A percentile compares a stretch with the other conserved stretches of the same genome.
Conservation (phyloP, 2,797 vertebrate genomes). For the Cuniculus paca region DNA sequence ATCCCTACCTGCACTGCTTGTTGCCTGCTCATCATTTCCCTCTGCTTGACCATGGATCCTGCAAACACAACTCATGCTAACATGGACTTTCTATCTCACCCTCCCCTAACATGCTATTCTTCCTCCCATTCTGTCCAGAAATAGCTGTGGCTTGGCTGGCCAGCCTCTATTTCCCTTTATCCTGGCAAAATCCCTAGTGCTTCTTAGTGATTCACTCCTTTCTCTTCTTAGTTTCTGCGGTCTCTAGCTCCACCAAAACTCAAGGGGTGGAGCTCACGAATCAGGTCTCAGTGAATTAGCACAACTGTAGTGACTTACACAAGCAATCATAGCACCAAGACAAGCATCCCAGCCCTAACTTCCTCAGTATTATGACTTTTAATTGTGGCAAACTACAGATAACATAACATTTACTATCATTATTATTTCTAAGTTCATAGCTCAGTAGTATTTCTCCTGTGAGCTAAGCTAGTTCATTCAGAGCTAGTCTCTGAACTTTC, state of each 20-base stretch:
- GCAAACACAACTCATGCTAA: background rate
- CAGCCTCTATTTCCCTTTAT: background rate
- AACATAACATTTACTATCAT: background rate
- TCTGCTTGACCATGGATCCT: background rate
- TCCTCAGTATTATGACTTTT: background rate
- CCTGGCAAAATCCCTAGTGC: background rate
- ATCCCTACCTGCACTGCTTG: background rate
- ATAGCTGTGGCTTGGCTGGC: background rate
- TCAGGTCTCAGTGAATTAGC: background rate
- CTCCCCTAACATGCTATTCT: background rate
- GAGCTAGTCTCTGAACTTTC: background rate
- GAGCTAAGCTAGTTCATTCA: background rate
- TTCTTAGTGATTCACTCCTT: background rate
- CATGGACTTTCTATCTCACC: background rate
- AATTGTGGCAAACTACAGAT: background rate
- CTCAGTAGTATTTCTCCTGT: background rate
- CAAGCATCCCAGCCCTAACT: background rate
- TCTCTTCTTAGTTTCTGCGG: background rate
- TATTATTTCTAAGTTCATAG: background rate
- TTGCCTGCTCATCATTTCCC: background rate
- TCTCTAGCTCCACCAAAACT: background rate
- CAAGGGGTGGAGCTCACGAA: background rate
- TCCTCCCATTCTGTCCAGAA: background rate
- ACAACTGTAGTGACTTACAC: background rate
- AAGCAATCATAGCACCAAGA: background rate